Base-by-base conservation (phyloP, 2,113 vertebrate genomes). In the Actenoides lindsayi region DNA sequence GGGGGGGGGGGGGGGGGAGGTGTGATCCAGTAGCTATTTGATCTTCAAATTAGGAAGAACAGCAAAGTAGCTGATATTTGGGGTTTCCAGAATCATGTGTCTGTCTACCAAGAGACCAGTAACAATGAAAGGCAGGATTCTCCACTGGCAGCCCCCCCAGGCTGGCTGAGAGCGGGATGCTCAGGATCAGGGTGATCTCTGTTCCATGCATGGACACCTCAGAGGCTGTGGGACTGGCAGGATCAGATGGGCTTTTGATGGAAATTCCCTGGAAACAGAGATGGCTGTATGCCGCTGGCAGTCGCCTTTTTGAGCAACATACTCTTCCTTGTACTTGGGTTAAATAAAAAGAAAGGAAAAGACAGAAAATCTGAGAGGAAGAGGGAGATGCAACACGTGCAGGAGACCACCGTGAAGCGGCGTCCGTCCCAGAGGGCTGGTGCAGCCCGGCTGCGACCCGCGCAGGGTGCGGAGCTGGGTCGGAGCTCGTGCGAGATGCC, bases 371-470 rank as follows among this genome's bases (percentile, higher is more conserved):
- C 67, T 54, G 23, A 8, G 51, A 33, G 48, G 46, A 63, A 16
- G 1, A 5, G 35, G 37, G 10, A 50, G 60, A 63, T 27, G 77
- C 35, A 70, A 56, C 30, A 8, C 9, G 68, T 74, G 31, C 57
- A n/a, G 35, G 27, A 44, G 41, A 56, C 24, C 30, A 17, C 2
- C 8, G 3, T 1, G 30, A 27, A n/a, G 8, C 0, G 2, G 37
- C 1, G 5, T 6, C 46, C 1, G 2, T 18, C 25, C 83, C 68
- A 6, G 19, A 24, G 46, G 10, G 25, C 13, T 9, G 8, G 24
- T 9, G 20, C 25, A 13, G 42, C 16, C 30, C 1, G 21, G 69
- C 37, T 33, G 28, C 11, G 0, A 3, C 0, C 0, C 2, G 4
- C 1, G 4, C 1, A 6, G 17, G 1, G 23, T 1, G 31, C 39